Conservation (phyloP, 2,797 vertebrate species). For the Linurgus olivaceus region DNA sequence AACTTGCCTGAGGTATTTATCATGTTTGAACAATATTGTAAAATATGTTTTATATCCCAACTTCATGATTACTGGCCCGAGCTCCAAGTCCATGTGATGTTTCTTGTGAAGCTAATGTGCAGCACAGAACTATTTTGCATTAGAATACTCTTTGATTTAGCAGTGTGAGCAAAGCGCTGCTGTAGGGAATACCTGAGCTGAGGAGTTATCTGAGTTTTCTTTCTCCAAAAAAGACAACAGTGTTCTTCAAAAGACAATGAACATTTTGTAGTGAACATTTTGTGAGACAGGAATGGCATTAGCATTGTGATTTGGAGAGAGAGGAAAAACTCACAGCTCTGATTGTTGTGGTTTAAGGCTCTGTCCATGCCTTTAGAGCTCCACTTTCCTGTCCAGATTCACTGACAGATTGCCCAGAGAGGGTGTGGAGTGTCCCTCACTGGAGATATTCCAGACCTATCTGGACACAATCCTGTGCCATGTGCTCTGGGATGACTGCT, state of each 20-base stretch:
- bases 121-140: constrained; percentile 9
- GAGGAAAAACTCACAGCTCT: background rate
- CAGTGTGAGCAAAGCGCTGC: background rate
- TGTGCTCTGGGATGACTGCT: background rate
- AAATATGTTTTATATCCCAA: constrained; percentile 2
- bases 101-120: background rate
- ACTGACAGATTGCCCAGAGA: background rate
- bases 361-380: background rate
- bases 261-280: background rate
- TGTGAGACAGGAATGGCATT: background rate
- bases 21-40: constrained; percentile 42
- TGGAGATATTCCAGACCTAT: background rate
- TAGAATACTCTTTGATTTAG: constrained; percentile 18
- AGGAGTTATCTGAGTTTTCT: background rate
- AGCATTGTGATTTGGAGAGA: background rate
- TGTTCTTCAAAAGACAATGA: background rate
- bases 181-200: constrained; percentile 3
- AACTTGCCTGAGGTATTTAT: constrained; percentile 31
- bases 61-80: background rate
- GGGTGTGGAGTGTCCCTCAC: background rate
- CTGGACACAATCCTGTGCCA: rapidly evolving
- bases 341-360: background rate
- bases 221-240: background rate
- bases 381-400: background rate
- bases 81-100: background rate